Evolutionary conservation across 2,113 vertebrate species (phyloP).

Genomic region (Conger conger): DNA sequence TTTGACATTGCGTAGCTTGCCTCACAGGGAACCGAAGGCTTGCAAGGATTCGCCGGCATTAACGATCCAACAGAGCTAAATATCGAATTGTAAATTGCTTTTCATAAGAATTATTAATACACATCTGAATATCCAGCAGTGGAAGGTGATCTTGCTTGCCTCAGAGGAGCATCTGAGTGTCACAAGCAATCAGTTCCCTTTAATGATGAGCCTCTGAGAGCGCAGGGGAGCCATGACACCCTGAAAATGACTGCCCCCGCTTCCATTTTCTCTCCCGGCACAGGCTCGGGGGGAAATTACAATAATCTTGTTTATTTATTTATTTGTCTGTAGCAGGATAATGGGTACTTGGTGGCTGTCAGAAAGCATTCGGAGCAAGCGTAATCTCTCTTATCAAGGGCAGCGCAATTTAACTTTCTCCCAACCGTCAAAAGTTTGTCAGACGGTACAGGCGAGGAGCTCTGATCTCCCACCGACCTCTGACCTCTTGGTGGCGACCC

Average conservation of each 20-base stretch:
- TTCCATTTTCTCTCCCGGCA: slow-evolving; percentile 38
- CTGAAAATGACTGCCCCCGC: slow-evolving; percentile 45
- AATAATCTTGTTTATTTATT: slow-evolving; percentile 33
- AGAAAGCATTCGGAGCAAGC: background rate
- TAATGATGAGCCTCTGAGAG: slow-evolving; percentile 36
- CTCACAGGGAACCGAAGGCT: background rate
- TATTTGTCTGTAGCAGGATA: slow-evolving; percentile 20
- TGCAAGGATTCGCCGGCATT: slow-evolving; percentile 14
- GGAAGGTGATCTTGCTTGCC: background rate
- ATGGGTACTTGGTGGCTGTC: slow-evolving; percentile 12
- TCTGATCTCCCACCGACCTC: slow-evolving; percentile 34
- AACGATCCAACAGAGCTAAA: slow-evolving; percentile 21
- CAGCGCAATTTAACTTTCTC: slow-evolving; percentile 55
- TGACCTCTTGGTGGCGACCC: slow-evolving; percentile 50
- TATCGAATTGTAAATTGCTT: no score
- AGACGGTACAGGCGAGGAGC: slow-evolving; percentile 51
- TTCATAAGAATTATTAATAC: slow-evolving; percentile 3
- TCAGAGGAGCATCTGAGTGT: background rate
- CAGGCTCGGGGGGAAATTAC: slow-evolving; percentile 39
- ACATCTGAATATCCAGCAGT: background rate
- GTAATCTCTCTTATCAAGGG: slow-evolving; percentile 40
- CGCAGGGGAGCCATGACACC: slow-evolving; percentile 28
- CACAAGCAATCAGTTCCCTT: slow-evolving; percentile 45
- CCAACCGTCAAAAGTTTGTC: slow-evolving; percentile 60
- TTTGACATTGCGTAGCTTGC: no score